Base-by-base conservation (phyloP, 2,797 vertebrate genomes). In the Antennarius maculatus region DNA sequence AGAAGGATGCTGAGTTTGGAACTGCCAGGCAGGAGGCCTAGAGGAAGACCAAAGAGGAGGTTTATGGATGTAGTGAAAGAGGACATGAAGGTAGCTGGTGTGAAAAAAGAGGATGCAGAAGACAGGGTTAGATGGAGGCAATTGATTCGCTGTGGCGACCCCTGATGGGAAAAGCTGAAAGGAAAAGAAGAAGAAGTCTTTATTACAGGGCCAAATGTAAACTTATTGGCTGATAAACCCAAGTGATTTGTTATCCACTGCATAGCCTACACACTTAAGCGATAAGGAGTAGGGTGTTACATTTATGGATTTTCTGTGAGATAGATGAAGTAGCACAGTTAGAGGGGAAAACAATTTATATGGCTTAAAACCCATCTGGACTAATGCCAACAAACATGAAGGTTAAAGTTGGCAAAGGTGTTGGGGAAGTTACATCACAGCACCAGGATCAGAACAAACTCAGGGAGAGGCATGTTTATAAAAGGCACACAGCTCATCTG, bases 321-420 rank as follows among this genome's bases (percentile, higher is more conserved):
- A 80, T 71, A 72, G 76, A 77, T 60, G 23, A 80, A 71, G 58
- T 45, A 39, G 7, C 37, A 9, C 5, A 16, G 56, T 76, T 72
- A 75, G 5, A 57, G 60, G 29, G 34, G 50, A 54, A 65, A 75
- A 68, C 67, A 76, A 58, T 51, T 78, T 50, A 79, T 89, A 82
- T 86, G 80, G 89, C 87, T 84, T 84, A 76, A 6, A 76, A 50
- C 59, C 41, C 48, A 47, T 54, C 47, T 69, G 79, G 82, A 84
- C 77, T 74, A 74, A 71, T 49, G 34, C 71, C 61, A 61, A 79
- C 64, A 67, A 80, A 81, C 66, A 15, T 81, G 82, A 39, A 55
- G 77, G 61, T 63, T 82, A 17, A 39, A 55, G 71, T 54, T 84
- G 72, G 79, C 64, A 77, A 58, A 68, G 56, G 71, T 64, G 51